Conservation (phyloP, 2,113 vertebrate species). For the Brienomyrus longianalis region DNA sequence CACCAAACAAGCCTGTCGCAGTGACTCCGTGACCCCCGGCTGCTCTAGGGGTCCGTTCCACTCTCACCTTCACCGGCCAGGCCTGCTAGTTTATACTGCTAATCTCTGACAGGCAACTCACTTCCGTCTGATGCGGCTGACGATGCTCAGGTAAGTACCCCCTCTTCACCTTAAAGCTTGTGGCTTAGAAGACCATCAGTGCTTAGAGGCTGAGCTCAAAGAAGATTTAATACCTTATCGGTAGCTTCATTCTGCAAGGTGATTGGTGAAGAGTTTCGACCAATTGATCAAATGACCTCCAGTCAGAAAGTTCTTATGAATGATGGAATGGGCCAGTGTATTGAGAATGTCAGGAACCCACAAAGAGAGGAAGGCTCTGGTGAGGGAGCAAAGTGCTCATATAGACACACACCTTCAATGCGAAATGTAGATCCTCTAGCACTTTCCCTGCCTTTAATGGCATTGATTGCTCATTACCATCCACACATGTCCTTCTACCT, state of each 20-base stretch:
- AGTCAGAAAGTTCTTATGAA: background rate
- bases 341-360: background rate
- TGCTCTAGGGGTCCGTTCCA: background rate
- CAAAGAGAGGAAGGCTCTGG: background rate
- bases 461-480: background rate
- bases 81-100: background rate
- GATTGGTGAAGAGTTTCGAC: background rate
- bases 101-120: background rate
- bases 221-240: background rate
- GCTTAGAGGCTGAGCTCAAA: background rate
- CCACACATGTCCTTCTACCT: background rate
- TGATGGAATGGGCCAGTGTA: background rate
- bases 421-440: background rate
- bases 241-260: background rate
- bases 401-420: background rate
- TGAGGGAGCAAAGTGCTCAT: background rate
- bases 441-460: constrained; percentile 14
- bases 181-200: background rate
- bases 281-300: background rate
- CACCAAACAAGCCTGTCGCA: background rate
- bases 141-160: background rate
- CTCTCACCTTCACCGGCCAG: background rate
- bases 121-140: background rate
- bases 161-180: background rate
- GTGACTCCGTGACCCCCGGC: background rate